Conservation (phyloP, 2,113 vertebrate species). For the Ageneiosus marmoratus region DNA sequence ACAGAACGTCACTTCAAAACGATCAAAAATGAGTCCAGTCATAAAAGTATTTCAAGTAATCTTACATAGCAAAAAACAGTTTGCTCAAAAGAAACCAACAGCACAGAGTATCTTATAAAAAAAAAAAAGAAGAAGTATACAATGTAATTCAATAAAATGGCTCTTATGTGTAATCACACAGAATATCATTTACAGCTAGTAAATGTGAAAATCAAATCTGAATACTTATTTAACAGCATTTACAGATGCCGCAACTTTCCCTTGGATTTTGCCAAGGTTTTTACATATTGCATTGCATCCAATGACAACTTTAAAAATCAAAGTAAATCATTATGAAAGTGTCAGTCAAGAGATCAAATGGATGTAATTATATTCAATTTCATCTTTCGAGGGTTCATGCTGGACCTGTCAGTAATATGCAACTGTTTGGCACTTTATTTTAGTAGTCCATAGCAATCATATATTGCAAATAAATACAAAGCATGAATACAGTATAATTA, state of each 20-base stretch:
- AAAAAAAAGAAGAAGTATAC: constrained; percentile 30
- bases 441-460: constrained; percentile 11
- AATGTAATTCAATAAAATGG: constrained; percentile 13
- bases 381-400: background rate
- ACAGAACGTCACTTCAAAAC: constrained; percentile 57
- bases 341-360: background rate
- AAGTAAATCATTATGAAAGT: background rate
- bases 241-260: constrained; percentile 3
- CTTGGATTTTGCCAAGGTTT: background rate
- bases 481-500: constrained; percentile 24
- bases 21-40: constrained; percentile 47
- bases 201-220: constrained; percentile 3
- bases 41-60: constrained; percentile 58
- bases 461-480: constrained; percentile 28
- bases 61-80: constrained; percentile 47
- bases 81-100: constrained; percentile 49
- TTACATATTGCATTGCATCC: background rate
- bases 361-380: constrained; percentile 8
- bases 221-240: constrained; percentile 4
- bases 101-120: constrained; percentile 35
- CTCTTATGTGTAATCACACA: constrained; percentile 27
- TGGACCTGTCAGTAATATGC: background rate
- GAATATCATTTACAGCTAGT: constrained; percentile 28
- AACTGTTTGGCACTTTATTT: constrained; percentile 47
- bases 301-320: background rate